These are phyloP conservation scores for Regulus satrapa DNA, from an alignment of 2,113 vertebrate genomes.

Conservation along the genomic window DNA sequence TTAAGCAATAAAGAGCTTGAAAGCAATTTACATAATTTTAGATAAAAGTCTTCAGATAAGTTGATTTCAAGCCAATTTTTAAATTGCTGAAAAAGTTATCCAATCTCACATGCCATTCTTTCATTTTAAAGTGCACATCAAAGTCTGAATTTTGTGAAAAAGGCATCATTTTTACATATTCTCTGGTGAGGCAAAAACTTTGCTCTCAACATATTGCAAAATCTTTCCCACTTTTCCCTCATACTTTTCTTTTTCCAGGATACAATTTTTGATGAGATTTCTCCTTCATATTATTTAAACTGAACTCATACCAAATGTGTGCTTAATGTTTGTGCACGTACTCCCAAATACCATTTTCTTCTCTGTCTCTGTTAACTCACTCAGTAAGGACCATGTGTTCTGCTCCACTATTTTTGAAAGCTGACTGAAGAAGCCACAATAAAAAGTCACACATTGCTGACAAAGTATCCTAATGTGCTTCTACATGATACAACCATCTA, in stretches of 20 bases:
- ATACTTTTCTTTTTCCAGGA: not conserved
- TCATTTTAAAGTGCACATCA: not conserved
- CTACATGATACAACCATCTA: not conserved
- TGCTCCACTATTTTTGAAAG: not conserved
- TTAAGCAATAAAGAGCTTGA: not conserved
- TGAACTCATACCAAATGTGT: fast-evolving
- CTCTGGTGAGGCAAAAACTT: not conserved
- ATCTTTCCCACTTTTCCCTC: not conserved
- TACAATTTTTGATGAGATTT: not conserved
- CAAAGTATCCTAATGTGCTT: not conserved
- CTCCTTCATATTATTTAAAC: not conserved
- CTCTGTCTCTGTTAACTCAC: not conserved
- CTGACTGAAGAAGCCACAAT: not conserved
- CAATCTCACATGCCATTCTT: not conserved
- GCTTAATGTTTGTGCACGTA: not conserved
- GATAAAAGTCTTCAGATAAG: not conserved
- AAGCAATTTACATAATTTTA: not conserved
- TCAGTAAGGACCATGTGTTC: not conserved
- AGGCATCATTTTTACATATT: not conserved
- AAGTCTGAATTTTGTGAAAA: not conserved
- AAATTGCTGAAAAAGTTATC: not conserved
- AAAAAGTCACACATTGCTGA: not conserved
- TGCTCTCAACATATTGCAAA: not conserved
- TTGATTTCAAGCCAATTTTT: not conserved
- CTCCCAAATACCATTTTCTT: not conserved